Conservation (phyloP, 2,797 vertebrate genomes). For the Arnoldichthys spilopterus region DNA sequence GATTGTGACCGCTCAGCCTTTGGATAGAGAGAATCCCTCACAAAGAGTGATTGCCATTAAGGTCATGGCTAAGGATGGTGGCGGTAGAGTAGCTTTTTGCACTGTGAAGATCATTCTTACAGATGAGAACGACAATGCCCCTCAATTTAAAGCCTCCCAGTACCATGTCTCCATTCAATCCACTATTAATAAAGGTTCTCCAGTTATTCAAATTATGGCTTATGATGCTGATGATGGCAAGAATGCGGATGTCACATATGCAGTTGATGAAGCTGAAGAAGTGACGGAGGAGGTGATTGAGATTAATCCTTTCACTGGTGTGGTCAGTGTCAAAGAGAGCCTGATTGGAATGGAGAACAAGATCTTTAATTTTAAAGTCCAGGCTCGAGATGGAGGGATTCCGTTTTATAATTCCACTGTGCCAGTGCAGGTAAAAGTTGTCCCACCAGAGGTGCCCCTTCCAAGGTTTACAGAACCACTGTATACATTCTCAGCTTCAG, state of each 20-base stretch:
- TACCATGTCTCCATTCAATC: slow-evolving; percentile 93
- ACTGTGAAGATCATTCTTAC: slow-evolving; percentile 96
- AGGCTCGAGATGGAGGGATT: slow-evolving; percentile 90
- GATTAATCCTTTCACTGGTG: slow-evolving; percentile 91
- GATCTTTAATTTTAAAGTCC: slow-evolving; percentile 92
- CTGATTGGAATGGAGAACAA: slow-evolving; percentile 90
- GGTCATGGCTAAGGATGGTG: slow-evolving; percentile 95
- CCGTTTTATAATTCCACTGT: slow-evolving; percentile 91
- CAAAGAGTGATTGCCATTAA: slow-evolving; percentile 95
- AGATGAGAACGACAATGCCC: slow-evolving; percentile 95
- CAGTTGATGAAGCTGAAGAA: slow-evolving; percentile 84
- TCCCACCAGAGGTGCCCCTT: slow-evolving; percentile 88
- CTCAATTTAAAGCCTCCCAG: slow-evolving; percentile 89
- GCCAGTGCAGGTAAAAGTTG: slow-evolving; percentile 89
- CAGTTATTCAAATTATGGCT: slow-evolving; percentile 92
- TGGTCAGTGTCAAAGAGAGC: slow-evolving; percentile 91
- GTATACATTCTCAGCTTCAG: slow-evolving; percentile 91
- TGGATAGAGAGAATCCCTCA: slow-evolving; percentile 93
- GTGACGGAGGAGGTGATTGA: slow-evolving; percentile 88
- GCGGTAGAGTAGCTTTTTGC: slow-evolving; percentile 94
- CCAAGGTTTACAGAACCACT: slow-evolving; percentile 96
- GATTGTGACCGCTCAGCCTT: slow-evolving; percentile 87
- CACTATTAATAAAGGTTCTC: slow-evolving; percentile 89
- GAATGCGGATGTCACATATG: slow-evolving; percentile 96
- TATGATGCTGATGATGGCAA: slow-evolving; percentile 94